phyloP scores from a whole-genome alignment of 2,797 vertebrate genomes.

The Syndactyla subalaris region DNA sequence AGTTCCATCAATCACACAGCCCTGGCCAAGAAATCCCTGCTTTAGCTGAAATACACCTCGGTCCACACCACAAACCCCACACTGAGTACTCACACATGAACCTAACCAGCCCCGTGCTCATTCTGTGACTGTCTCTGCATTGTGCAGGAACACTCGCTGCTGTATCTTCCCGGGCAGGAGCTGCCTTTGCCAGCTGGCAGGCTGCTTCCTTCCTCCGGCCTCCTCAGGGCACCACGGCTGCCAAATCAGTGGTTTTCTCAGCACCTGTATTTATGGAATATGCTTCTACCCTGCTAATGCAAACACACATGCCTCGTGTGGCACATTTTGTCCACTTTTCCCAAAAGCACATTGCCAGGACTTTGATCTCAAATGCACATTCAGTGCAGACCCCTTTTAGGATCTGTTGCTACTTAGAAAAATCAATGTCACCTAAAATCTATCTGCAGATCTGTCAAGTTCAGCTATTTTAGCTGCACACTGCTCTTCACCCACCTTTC shows the following conservation, averaged over 20 bases:
- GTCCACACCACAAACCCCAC: not conserved
- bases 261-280: constrained; percentile 9
- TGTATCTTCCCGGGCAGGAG: not conserved
- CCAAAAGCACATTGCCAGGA: not conserved
- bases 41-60: not conserved
- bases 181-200: not conserved
- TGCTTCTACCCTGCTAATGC: not conserved
- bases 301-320: not conserved
- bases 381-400: not conserved
- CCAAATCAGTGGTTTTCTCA: constrained; percentile 29
- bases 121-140: not conserved
- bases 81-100: not conserved
- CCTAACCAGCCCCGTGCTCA: not conserved
- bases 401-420: not conserved
- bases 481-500: not conserved
- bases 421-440: not conserved
- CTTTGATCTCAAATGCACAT: constrained; percentile 6
- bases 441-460: not conserved
- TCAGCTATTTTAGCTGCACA: not conserved
- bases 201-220: not conserved
- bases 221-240: not conserved
- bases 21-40: not conserved
- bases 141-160: not conserved
- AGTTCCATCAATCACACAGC: not conserved
- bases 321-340: not conserved